These are phyloP conservation scores for Dipodomys merriami DNA, from an alignment of 2,113 vertebrate species.

Conservation along the genomic window DNA sequence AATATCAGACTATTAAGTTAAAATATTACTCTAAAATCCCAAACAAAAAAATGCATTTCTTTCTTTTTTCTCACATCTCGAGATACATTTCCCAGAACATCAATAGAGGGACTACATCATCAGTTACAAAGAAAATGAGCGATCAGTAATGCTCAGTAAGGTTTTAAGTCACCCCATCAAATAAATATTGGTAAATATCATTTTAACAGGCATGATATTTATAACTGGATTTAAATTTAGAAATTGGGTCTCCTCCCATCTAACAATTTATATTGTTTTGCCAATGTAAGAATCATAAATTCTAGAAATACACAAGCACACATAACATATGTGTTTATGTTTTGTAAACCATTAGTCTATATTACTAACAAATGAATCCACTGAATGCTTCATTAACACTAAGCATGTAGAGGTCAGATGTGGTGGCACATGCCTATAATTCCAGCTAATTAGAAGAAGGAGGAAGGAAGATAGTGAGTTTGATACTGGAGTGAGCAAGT, in stretches of 20 bases:
- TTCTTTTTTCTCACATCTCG: neutral
- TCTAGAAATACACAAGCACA: neutral
- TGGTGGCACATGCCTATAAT: no score
- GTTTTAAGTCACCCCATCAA: neutral
- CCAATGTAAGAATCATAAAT: neutral
- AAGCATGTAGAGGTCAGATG: neutral
- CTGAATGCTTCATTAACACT: neutral
- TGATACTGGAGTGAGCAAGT: no score
- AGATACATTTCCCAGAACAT: slow-evolving; percentile 3
- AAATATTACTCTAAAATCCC: slow-evolving; percentile 22
- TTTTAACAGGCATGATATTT: slow-evolving; percentile 4
- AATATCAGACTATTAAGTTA: neutral
- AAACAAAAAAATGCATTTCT: neutral
- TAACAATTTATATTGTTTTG: neutral
- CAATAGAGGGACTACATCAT: slow-evolving; percentile 4
- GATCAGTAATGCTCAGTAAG: neutral
- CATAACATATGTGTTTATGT: neutral
- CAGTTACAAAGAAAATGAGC: slow-evolving; percentile 26
- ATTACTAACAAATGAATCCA: neutral
- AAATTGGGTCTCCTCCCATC: neutral
- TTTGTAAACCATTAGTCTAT: neutral
- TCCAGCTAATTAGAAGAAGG: no score
- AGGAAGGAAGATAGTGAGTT: no score
- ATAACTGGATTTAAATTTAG: slow-evolving; percentile 19
- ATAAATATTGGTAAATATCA: neutral